These are phyloP conservation scores for Toxotes jaculatrix DNA, from an alignment of 2,113 vertebrate species.

Conservation along the genomic window DNA sequence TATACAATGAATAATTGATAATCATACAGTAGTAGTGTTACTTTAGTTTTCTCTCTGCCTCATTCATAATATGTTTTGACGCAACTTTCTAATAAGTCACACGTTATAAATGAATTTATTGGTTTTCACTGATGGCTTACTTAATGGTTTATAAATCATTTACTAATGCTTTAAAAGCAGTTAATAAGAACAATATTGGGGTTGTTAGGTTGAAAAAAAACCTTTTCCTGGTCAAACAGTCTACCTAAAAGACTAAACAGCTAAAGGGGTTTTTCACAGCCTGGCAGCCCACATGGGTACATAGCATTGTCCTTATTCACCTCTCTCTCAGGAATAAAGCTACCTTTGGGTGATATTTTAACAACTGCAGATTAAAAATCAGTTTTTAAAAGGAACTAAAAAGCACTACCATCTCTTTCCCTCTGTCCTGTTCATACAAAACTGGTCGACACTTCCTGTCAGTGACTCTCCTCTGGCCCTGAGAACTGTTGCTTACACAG, in stretches of 20 bases:
- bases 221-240: too few species aligned
- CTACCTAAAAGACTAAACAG: background rate
- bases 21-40: background rate
- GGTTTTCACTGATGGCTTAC: background rate
- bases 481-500: slow-evolving; percentile 75
- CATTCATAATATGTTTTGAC: background rate
- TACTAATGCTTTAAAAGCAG: too few species aligned
- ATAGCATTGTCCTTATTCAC: background rate
- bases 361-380: background rate
- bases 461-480: slow-evolving; percentile 54
- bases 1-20: background rate
- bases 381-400: slow-evolving; percentile 1
- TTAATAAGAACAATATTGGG: background rate
- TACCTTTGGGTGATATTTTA: background rate
- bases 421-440: slow-evolving; percentile 36
- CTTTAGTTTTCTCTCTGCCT: background rate
- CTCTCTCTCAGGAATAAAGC: background rate
- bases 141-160: background rate
- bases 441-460: slow-evolving; percentile 65
- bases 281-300: too few species aligned
- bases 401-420: slow-evolving; percentile 13
- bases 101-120: background rate
- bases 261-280: background rate
- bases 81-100: too few species aligned
- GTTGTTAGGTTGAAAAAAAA: background rate